Percentiles rank a stretch among this genome's conserved stretches.
These are phyloP conservation scores for Caradrina kadenii DNA, from an alignment of 2,888 invertebrate genomes.

Conservation along the genomic window DNA sequence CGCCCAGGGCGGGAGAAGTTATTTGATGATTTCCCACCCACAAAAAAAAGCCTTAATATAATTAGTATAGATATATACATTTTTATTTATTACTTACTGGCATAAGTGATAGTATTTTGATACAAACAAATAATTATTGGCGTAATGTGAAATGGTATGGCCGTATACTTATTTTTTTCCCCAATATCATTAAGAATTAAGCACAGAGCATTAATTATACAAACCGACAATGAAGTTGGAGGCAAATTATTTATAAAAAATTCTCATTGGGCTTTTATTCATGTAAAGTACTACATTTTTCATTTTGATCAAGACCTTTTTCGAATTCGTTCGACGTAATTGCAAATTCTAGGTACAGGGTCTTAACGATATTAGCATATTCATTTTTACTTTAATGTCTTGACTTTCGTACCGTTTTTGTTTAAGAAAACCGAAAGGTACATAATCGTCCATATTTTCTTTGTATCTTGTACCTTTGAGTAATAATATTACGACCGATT, in stretches of 20 bases:
- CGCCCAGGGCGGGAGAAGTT: no score
- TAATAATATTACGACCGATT: background rate
- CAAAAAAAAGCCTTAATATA: no score
- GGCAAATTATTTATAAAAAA: background rate
- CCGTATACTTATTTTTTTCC: background rate
- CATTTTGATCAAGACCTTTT: conserved; percentile 13
- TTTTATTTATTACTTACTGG: no score
- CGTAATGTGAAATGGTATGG: no score
- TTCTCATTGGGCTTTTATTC: background rate
- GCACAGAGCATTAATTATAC: background rate
- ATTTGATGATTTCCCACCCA: no score
- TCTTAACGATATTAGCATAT: conserved; percentile 15
- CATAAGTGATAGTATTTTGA: no score
- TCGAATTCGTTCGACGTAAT: conserved; percentile 13
- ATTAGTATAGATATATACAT: no score
- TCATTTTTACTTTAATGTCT: conserved; percentile 16
- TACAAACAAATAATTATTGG: no score
- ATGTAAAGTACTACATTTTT: conserved; percentile 13
- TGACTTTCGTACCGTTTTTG: conserved; percentile 11
- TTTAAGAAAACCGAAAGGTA: conserved; percentile 1
- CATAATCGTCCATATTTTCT: conserved; percentile 7
- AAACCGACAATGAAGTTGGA: background rate
- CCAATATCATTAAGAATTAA: no score
- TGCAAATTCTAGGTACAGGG: conserved; percentile 9
- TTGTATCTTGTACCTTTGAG: conserved; percentile 6